Evolutionary conservation across 2,113 vertebrate species (phyloP).

Genomic region (Neodon shergylaensis): DNA sequence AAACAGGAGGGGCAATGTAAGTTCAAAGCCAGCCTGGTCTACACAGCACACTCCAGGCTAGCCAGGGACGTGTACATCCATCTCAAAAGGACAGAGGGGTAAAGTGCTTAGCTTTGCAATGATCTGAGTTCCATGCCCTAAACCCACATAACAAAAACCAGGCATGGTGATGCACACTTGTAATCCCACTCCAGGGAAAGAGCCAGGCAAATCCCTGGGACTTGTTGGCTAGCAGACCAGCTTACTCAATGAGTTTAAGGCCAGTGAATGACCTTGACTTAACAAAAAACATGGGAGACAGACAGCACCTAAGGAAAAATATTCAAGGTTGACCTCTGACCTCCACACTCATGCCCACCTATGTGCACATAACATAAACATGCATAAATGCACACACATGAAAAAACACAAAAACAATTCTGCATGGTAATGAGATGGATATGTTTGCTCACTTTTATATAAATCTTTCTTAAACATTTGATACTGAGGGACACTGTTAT

Average conservation of each 20-base stretch:
- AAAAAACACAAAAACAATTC: not conserved
- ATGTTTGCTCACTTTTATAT: not conserved
- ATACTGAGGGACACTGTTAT: not conserved
- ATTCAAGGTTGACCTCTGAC: too few species aligned
- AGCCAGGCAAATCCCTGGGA: not conserved
- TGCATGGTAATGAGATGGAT: not conserved
- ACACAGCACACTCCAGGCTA: not conserved
- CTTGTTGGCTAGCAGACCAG: not conserved
- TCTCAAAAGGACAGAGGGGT: not conserved
- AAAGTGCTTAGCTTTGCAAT: not conserved
- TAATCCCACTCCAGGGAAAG: not conserved
- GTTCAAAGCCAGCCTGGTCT: not conserved
- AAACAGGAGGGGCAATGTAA: not conserved
- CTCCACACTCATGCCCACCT: not conserved
- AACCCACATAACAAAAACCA: not conserved
- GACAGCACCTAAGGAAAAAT: not conserved
- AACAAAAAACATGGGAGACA: not conserved
- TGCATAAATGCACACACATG: not conserved
- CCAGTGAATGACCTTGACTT: not conserved
- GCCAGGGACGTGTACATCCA: not conserved
- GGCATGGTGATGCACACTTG: not conserved
- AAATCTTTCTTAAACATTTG: not conserved
- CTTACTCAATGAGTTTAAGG: not conserved
- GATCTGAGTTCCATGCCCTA: not conserved
- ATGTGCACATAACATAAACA: not conserved